Evolutionary conservation across 1,140 invertebrate species (phyloP), one percentile per base, ranked within the genome.

Genomic region (Panagrolaimus sp.): DNA sequence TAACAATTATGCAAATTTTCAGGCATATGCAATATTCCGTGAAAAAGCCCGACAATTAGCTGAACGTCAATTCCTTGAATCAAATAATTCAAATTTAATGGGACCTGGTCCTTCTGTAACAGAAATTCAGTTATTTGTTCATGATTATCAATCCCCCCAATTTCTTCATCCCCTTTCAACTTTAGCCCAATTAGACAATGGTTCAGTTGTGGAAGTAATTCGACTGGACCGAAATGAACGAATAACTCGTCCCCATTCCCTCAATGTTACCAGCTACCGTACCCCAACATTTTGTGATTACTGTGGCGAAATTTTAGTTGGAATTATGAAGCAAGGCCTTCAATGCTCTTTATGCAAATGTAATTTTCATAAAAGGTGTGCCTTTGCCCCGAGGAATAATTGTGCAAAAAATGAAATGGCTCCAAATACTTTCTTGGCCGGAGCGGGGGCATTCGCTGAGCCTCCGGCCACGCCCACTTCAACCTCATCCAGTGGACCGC

Each of bases 81-180:
- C 65, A 45, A 58, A 67, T 4, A 65, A 67, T 21, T 28, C 66
- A 26, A 5, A 32, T 46, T 7, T 69, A 38, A 45, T 38, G 32
- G 8, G 9, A 26, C 10, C 15, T 8, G 5, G 21, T 32, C 21
- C 47, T 44, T 26, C 73, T 3, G 43, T 52, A 24, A 70, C 45
- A 71, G 86, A 86, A 70, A 81, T 87, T 47, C 77, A 86, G 21
- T 87, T 98, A 45, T 98, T 97, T 85, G 89, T 91, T 38, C 95
- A 98, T 86, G 94, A 98, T 84, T 93, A 94, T 84, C 89, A 87
- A 82, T 92, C 91, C 24, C 88, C 89, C 43, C 96, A 97, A 86
- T 90, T 98, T 77, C 87, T 98, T 71, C 91, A 93, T 84, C 89
- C 93, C 65, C 48, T 82, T 8, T 67, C 73, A 7, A 75, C 67